Evolutionary conservation across 2,888 invertebrate genomes (phyloP), one percentile per base, ranked within the genome.

Genomic region (Callosobruchus maculatus): DNA sequence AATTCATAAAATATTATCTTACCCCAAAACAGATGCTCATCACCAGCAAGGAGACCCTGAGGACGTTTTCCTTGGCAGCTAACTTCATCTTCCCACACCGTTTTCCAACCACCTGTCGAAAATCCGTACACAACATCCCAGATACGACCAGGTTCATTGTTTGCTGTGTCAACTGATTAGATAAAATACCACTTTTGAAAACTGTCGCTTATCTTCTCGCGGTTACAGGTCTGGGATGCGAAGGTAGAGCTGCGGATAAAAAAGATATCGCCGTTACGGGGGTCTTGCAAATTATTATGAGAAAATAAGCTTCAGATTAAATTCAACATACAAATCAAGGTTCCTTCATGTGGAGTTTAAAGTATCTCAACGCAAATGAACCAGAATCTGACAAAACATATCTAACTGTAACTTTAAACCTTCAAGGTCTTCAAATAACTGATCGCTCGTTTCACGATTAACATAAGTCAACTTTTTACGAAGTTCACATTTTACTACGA

Each of bases 1-100:
- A n/a, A n/a, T n/a, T n/a, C n/a, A n/a, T n/a, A n/a, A n/a, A n/a
- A n/a, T 68, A 68, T 68, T n/a, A 13, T 70, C 83, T 82, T 75
- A 83, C 83, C 77, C 81, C 80, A 74, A 82, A 82, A 66, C 82
- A 76, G 71, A 83, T 78, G 78, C 81, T 83, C 73, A 82, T 81
- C 21, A 78, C 80, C 69, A 81, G 72, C 71, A 83, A 74, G 30
- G 81, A 78, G 66, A 83, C 79, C 73, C 81, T 77, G 20, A 83
- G 75, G 22, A 80, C 77, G 71, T 79, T 80, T 77, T 80, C 81
- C 74, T 81, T 82, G 31, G 80, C 79, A 26, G 77, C 77, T 20
- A 81, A 75, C 74, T 81, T 78, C 79, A 83, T 80, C 67, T 80
- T 82, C 20, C 67, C 68, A 22, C 21, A 72, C 22, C 72, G 74